phyloP scores from a whole-genome alignment of 2,113 vertebrate species.

The Ornithorhynchus anatinus region DNA sequence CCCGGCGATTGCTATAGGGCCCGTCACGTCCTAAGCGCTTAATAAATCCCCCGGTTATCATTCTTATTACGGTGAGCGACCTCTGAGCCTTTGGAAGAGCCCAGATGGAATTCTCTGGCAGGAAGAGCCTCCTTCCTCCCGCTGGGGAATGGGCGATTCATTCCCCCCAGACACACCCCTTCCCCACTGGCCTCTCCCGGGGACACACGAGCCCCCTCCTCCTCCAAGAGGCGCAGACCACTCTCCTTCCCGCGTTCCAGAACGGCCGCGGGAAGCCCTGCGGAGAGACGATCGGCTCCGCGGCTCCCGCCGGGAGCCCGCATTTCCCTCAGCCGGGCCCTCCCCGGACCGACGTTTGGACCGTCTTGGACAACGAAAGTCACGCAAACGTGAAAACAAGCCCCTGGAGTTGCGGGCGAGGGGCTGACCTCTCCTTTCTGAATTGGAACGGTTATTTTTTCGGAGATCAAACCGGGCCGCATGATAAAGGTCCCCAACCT shows the following conservation, averaged over 20 bases:
- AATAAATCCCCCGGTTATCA: too few species aligned
- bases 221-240: not conserved
- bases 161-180: not conserved
- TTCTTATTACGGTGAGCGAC: too few species aligned
- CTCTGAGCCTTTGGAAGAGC: too few species aligned
- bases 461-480: slow-evolving; percentile 43
- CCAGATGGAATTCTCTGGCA: not conserved
- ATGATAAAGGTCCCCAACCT: slow-evolving; percentile 29
- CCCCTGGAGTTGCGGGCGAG: slow-evolving; percentile 32
- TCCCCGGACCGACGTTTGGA: slow-evolving; percentile 27
- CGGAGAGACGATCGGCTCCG: not conserved
- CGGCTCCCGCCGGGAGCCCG: not conserved
- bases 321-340: not conserved
- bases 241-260: too few species aligned
- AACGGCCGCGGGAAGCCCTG: too few species aligned
- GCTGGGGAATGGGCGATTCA: not conserved
- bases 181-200: not conserved
- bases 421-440: slow-evolving; percentile 10
- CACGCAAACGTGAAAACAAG: slow-evolving; percentile 24
- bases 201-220: not conserved
- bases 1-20: too few species aligned
- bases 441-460: slow-evolving; percentile 59
- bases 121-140: not conserved
- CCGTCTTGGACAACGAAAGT: slow-evolving; percentile 34
- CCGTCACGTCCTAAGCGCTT: too few species aligned